Base-by-base conservation (phyloP, 2,888 invertebrate genomes). In the Toxonevra muliebris region DNA sequence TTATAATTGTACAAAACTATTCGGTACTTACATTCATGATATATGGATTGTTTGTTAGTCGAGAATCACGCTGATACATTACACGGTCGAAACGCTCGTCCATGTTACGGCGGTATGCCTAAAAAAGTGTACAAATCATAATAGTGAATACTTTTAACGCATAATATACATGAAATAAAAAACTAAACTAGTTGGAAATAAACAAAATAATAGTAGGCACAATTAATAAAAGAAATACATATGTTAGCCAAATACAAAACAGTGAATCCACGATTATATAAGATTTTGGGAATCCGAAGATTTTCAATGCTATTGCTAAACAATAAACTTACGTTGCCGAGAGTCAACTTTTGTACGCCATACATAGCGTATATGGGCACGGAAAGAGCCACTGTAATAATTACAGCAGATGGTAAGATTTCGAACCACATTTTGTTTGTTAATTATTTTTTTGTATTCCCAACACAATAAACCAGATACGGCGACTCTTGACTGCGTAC, bases 371-470 rank as follows among this genome's bases (percentile, higher is more conserved):
- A 88, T 73, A 89, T 89, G 13, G 92, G 92, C 66, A 90, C 75
- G 15, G 89, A 88, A 73, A 91, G 65, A 1, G 86, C 88, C 50
- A 86, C 89, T 55, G 87, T 85, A 63, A 91, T 88, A 71, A 91
- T 89, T 71, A 86, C 86, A 71, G 88, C 87, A 76, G 89, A 87
- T 13, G 91, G 91, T 76, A 91, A 77, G 81, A 91, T 88, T 88
- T 92, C 91, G 84, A 89, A 91, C 92, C 91, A 92, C 91, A 92
- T 92, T 81, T 73, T 1, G 13, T 42, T 59, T 43, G 42, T n/a
- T n/a, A n/a, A 12, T 11, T 45, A 48, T 15, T 15, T 7, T 4
- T 15, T n/a, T n/a, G 48, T 48, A 15, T 15, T 15, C 15, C 48
- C 48, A 15, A 48, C 11, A 48, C 5, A 10, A 48, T 10, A 15